Evolutionary conservation across 1,140 invertebrate genomes (phyloP).

Genomic region (Sesamia nonagrioides): DNA sequence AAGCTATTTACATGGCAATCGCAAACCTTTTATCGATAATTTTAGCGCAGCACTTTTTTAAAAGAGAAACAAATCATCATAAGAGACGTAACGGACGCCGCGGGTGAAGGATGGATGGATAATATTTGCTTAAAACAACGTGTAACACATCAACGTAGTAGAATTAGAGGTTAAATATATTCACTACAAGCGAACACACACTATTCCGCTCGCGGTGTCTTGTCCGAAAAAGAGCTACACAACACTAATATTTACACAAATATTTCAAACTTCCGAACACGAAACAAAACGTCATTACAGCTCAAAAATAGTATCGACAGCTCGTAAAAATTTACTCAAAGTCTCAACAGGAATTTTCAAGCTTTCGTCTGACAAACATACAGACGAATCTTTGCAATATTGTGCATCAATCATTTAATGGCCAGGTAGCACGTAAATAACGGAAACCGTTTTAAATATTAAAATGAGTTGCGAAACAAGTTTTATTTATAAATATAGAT

Average conservation of each 20-base stretch:
- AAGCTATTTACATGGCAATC: slow-evolving; percentile 38
- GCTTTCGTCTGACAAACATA: slow-evolving; percentile 26
- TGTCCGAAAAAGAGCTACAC: slow-evolving; percentile 1
- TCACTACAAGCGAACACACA: slow-evolving; percentile 40
- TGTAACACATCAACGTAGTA: slow-evolving; percentile 40
- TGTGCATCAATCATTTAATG: slow-evolving; percentile 48
- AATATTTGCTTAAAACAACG: slow-evolving; percentile 46
- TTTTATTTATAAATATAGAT: slow-evolving; percentile 36
- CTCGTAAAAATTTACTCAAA: background rate
- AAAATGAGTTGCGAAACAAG: slow-evolving; percentile 38
- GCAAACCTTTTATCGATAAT: slow-evolving; percentile 51
- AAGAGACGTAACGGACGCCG: slow-evolving; percentile 43
- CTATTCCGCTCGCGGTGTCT: slow-evolving; percentile 22
- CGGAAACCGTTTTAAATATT: slow-evolving; percentile 21
- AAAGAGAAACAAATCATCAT: slow-evolving; percentile 48
- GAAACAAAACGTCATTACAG: slow-evolving; percentile 11
- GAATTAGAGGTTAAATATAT: slow-evolving; percentile 37
- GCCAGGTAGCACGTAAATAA: slow-evolving; percentile 42
- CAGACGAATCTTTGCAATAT: slow-evolving; percentile 5
- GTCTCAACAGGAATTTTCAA: background rate
- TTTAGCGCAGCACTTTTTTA: slow-evolving; percentile 37
- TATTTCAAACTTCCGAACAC: slow-evolving; percentile 20
- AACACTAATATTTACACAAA: slow-evolving; percentile 18
- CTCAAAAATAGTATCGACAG: slow-evolving; percentile 8
- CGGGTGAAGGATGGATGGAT: slow-evolving; percentile 44